A percentile compares a stretch with the other conserved stretches of the same genome.
These are phyloP conservation scores for Strix uralensis DNA, from an alignment of 2,113 vertebrate genomes.

Conservation along the genomic window DNA sequence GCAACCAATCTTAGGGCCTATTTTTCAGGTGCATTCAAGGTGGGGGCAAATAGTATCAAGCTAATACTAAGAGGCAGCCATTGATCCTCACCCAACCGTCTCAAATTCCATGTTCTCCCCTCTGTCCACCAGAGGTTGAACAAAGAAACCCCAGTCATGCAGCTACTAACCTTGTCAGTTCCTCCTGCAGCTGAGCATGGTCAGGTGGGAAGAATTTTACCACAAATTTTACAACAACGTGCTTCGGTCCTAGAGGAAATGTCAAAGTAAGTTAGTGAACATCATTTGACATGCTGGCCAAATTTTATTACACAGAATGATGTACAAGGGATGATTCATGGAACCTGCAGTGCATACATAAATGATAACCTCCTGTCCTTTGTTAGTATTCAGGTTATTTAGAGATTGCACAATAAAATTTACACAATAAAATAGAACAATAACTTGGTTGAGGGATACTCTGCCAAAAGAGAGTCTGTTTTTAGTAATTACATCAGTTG, in stretches of 20 bases:
- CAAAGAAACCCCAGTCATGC: not conserved
- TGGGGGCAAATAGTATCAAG: not conserved
- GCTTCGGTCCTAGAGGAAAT: constrained; percentile 85
- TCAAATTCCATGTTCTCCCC: not conserved
- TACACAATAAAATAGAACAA: not conserved
- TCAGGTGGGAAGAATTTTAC: constrained; percentile 99
- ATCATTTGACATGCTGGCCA: not conserved
- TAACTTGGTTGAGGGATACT: not conserved
- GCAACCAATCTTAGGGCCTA: not conserved
- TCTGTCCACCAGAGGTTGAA: not conserved
- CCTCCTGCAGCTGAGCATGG: constrained; percentile 94
- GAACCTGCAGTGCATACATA: not conserved
- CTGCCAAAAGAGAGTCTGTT: not conserved
- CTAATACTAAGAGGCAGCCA: not conserved
- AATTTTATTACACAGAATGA: not conserved
- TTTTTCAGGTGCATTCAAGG: not conserved
- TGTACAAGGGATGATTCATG: not conserved
- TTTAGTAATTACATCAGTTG: not conserved
- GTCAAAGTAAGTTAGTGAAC: not conserved
- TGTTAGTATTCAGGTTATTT: not conserved
- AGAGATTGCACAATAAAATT: not conserved
- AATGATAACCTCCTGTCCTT: not conserved
- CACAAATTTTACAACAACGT: constrained; percentile 89
- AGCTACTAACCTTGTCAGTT: constrained; percentile 90
- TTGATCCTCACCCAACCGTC: not conserved